A percentile compares a stretch with the other conserved stretches of the same genome.
Conservation (phyloP, 2,113 vertebrate species). For the Alouatta palliata region DNA sequence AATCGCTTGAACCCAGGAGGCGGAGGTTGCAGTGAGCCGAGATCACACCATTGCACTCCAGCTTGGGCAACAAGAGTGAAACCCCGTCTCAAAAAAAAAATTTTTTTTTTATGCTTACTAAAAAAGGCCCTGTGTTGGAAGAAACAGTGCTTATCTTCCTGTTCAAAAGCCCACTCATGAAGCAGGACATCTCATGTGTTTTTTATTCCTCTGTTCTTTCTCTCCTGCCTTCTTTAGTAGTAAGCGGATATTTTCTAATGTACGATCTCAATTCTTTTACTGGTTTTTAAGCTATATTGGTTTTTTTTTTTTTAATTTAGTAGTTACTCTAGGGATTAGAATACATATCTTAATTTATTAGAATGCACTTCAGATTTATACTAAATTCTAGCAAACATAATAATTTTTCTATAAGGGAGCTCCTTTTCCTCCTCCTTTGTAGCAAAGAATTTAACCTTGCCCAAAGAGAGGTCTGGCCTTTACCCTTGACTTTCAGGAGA, state of each 20-base stretch:
- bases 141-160: conserved; percentile 19
- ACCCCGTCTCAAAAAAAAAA: too few relatives aligned
- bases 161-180: not conserved
- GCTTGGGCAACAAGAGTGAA: too few relatives aligned
- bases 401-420: not conserved
- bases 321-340: not conserved
- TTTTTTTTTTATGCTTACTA: not conserved
- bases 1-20: too few relatives aligned
- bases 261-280: not conserved
- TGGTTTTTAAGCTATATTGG: not conserved
- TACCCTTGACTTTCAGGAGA: not conserved
- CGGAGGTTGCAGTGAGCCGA: too few relatives aligned
- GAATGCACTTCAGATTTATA: not conserved
- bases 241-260: not conserved
- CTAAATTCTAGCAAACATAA: not conserved
- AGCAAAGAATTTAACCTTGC: not conserved
- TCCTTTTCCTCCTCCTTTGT: not conserved
- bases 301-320: not conserved
- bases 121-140: not conserved
- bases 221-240: not conserved
- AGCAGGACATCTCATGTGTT: not conserved
- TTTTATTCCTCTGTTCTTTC: not conserved
- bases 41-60: too few relatives aligned
- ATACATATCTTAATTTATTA: not conserved
- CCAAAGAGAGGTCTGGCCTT: not conserved